Evolutionary conservation across 2,113 vertebrate genomes (phyloP).

Genomic region (Sitta europaea): DNA sequence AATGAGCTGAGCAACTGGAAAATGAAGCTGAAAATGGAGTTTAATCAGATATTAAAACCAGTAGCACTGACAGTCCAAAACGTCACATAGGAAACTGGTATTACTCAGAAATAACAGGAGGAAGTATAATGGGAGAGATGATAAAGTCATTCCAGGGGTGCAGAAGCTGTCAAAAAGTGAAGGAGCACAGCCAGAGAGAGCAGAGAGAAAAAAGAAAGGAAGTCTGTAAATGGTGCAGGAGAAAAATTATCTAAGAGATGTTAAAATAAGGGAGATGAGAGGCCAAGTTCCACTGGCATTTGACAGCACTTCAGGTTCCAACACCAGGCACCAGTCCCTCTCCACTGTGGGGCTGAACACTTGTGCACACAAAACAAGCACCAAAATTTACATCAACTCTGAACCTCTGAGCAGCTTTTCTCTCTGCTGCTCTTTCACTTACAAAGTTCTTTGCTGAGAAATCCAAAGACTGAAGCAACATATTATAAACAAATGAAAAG

Average conservation of each 20-base stretch:
- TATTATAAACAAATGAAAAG: conserved; percentile 80
- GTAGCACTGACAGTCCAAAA: background rate
- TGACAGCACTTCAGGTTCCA: background rate
- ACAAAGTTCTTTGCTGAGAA: conserved; percentile 31
- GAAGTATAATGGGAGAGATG: background rate
- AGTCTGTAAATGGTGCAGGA: background rate
- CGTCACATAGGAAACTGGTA: background rate
- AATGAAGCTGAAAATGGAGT: conserved; percentile 22
- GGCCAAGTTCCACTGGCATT: background rate
- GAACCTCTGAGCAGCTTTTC: background rate
- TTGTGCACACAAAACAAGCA: background rate
- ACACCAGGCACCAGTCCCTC: background rate
- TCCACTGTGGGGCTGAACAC: background rate
- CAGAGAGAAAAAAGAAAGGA: background rate
- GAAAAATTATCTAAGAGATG: rapidly evolving
- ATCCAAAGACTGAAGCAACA: conserved; percentile 68
- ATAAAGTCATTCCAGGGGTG: background rate
- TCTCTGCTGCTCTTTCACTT: background rate
- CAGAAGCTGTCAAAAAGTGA: background rate
- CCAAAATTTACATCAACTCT: background rate
- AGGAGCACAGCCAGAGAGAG: background rate
- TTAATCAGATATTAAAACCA: conserved; percentile 16
- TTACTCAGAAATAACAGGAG: background rate
- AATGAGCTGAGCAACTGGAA: background rate
- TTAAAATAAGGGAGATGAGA: background rate